phyloP scores from a whole-genome alignment of 2,113 vertebrate species.

The Malaclemys terrapin region DNA sequence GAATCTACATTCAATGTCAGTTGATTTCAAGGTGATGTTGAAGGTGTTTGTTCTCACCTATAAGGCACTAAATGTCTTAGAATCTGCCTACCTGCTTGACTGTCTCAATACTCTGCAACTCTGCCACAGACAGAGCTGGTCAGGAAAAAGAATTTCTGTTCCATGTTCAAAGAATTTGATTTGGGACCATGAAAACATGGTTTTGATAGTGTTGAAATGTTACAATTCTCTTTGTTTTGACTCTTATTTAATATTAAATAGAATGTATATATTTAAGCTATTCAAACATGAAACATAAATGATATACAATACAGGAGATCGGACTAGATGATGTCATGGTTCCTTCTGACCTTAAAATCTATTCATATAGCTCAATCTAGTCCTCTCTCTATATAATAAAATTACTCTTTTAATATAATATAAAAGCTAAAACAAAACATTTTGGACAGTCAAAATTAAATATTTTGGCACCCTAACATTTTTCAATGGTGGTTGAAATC shows the following conservation, averaged over 20 bases:
- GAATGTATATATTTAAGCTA: not conserved
- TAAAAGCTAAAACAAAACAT: not conserved
- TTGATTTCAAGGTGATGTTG: not conserved
- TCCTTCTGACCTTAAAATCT: not conserved
- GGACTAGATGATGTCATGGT: too few relatives aligned
- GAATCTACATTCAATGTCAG: not conserved
- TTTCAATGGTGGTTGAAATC: not conserved
- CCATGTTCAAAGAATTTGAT: not conserved
- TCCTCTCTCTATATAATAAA: not conserved
- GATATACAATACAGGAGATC: too few relatives aligned
- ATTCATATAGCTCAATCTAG: not conserved
- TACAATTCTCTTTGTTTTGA: not conserved
- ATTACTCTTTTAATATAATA: not conserved
- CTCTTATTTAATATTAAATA: not conserved
- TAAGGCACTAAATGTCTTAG: not conserved
- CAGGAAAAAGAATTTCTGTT: not conserved
- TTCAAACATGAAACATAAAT: too few relatives aligned
- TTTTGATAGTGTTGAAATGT: not conserved
- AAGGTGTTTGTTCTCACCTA: not conserved
- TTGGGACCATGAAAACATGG: not conserved
- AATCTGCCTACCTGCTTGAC: not conserved
- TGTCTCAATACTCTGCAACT: not conserved
- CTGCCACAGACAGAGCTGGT: not conserved
- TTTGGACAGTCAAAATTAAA: not conserved
- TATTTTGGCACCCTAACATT: not conserved